These are phyloP conservation scores for Cotesia glomerata DNA, from an alignment of 1,140 invertebrate species.

Conservation along the genomic window DNA sequence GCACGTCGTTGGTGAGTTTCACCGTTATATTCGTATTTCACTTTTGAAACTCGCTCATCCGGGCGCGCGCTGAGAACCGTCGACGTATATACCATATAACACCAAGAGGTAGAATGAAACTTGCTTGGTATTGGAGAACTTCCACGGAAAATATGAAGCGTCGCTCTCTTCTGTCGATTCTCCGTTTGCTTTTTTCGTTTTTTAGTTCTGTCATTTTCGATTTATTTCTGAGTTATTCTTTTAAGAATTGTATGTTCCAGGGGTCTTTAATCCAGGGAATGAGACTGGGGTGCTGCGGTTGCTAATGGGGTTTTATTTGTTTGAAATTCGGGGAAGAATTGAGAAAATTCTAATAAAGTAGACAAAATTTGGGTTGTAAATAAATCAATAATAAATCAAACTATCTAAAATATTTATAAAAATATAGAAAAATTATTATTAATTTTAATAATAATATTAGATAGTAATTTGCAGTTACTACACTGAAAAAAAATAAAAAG, in stretches of 20 bases:
- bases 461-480: no score
- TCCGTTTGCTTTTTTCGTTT: background rate
- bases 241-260: background rate
- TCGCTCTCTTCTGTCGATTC: background rate
- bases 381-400: no score
- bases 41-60: conserved; percentile 19
- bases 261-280: background rate
- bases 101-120: background rate
- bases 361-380: no score
- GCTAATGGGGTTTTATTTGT: no score
- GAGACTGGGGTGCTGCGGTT: no score
- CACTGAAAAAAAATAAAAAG: no score
- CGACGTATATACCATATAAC: background rate
- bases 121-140: conserved; percentile 2
- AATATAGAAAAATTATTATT: no score
- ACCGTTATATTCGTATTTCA: conserved; percentile 9
- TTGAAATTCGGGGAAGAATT: no score
- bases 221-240: background rate
- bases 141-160: conserved; percentile 15
- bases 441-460: no score
- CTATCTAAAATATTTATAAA: no score
- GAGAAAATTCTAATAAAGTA: no score
- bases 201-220: background rate
- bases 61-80: background rate
- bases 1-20: no score